Evolutionary conservation across 2,113 vertebrate genomes (phyloP).

Genomic region (Ascaphus truei): DNA sequence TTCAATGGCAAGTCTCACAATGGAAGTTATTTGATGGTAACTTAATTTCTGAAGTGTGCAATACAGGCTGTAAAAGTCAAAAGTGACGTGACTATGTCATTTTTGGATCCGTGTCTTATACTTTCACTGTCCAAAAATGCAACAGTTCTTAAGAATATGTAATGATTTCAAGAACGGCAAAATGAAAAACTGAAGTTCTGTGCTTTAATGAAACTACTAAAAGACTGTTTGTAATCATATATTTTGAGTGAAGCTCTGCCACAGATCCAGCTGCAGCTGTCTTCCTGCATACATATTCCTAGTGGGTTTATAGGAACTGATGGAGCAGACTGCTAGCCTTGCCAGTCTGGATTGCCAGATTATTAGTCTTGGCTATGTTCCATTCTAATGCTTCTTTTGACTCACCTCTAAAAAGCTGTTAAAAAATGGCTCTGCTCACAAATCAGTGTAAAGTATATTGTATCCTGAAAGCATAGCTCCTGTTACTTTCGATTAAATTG

Average conservation of each 20-base stretch:
- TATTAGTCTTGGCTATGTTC: slow-evolving; percentile 46
- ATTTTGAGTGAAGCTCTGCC: slow-evolving; percentile 46
- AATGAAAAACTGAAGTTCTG: slow-evolving; percentile 17
- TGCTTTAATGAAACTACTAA: slow-evolving; percentile 25
- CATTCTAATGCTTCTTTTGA: slow-evolving; percentile 21
- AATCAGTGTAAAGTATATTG: neutral
- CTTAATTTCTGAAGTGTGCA: neutral
- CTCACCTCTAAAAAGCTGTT: slow-evolving; percentile 34
- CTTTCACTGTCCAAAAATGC: neutral
- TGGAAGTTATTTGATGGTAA: neutral
- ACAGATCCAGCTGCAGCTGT: slow-evolving; percentile 39
- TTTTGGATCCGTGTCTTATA: neutral
- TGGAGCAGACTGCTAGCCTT: slow-evolving; percentile 20
- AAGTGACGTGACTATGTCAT: neutral
- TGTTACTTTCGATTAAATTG: neutral
- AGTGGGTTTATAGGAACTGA: slow-evolving; percentile 28
- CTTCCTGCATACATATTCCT: slow-evolving; percentile 5
- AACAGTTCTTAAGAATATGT: neutral
- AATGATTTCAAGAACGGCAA: slow-evolving; percentile 23
- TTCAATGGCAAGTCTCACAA: no score
- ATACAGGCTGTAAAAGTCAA: neutral
- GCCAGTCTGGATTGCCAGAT: neutral
- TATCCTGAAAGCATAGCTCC: neutral
- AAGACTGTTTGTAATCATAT: slow-evolving; percentile 34
- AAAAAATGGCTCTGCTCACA: slow-evolving; percentile 39